A percentile compares a stretch with the other conserved stretches of the same genome.
phyloP scores from a whole-genome alignment of 2,797 vertebrate species.

The Acanthurus leucopareius region DNA sequence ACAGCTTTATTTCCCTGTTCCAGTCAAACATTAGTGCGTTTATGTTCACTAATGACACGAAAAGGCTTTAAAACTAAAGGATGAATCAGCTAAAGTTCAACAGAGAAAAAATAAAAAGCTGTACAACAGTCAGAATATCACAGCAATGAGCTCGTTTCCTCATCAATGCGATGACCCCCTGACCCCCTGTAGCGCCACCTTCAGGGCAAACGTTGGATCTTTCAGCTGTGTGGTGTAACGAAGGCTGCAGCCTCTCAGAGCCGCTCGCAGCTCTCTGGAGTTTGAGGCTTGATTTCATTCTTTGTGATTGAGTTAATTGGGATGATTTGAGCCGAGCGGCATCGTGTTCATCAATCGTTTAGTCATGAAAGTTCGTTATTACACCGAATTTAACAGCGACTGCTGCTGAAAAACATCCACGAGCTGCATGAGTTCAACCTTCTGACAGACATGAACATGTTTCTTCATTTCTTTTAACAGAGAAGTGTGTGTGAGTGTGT shows the following conservation, averaged over 20 bases:
- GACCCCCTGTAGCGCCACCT: conserved; percentile 37
- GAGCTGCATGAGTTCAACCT: too few relatives aligned
- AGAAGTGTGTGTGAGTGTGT: too few relatives aligned
- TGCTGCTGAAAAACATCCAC: too few relatives aligned
- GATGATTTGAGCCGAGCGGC: conserved; percentile 2
- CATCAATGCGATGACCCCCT: not conserved
- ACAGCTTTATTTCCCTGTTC: too few relatives aligned
- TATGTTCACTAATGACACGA: not conserved
- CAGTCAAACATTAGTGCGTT: not conserved
- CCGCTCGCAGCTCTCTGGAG: not conserved
- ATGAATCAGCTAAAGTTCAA: not conserved
- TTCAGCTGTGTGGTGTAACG: not conserved
- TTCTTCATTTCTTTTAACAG: too few relatives aligned
- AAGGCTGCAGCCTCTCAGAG: not conserved
- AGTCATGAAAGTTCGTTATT: not conserved
- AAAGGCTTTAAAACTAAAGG: not conserved
- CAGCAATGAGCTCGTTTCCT: not conserved
- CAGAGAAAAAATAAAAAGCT: not conserved
- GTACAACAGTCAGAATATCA: not conserved
- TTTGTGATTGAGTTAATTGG: conserved; percentile 21
- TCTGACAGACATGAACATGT: too few relatives aligned
- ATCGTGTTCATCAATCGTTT: conserved; percentile 2
- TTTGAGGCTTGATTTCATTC: not conserved
- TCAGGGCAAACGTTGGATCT: not conserved
- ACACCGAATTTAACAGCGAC: conserved; percentile 18